Evolutionary conservation across 2,888 invertebrate species (phyloP).

Genomic region (Volucella inflata): DNA sequence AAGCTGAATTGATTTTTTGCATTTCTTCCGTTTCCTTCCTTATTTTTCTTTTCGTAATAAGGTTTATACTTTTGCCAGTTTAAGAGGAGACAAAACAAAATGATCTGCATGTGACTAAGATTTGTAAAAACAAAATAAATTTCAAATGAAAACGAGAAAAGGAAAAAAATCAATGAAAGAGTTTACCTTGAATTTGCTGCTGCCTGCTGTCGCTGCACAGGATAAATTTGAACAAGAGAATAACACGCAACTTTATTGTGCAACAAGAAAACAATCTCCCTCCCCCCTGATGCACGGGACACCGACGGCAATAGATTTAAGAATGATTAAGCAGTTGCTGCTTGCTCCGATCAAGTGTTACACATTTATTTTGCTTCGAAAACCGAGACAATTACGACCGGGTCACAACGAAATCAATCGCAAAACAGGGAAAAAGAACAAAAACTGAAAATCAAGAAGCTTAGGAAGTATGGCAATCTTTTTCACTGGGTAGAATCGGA

Average conservation of each 20-base stretch:
- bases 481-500: slow-evolving; percentile 51
- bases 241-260: neutral
- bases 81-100: neutral
- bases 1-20: slow-evolving; percentile 59
- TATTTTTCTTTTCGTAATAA: neutral
- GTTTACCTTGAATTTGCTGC: slow-evolving; percentile 48
- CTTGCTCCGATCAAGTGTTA: neutral
- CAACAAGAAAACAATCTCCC: slow-evolving; percentile 11
- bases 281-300: neutral
- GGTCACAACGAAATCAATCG: too few species aligned
- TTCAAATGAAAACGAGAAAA: neutral
- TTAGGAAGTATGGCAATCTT: slow-evolving; percentile 60
- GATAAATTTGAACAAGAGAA: slow-evolving; percentile 12
- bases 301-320: too few species aligned
- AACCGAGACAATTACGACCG: too few species aligned
- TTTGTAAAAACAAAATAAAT: neutral
- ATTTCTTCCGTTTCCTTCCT: slow-evolving; percentile 9
- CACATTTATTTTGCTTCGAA: slow-evolving; percentile 15
- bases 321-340: too few species aligned
- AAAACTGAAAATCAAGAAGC: slow-evolving; percentile 44
- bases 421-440: slow-evolving; percentile 7
- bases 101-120: neutral
- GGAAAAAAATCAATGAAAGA: slow-evolving; percentile 50
- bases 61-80: neutral
- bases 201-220: neutral